Percentiles rank a stretch among this genome's conserved stretches.
Conservation (phyloP, 2,888 invertebrate genomes). For the Phoronis australis region DNA sequence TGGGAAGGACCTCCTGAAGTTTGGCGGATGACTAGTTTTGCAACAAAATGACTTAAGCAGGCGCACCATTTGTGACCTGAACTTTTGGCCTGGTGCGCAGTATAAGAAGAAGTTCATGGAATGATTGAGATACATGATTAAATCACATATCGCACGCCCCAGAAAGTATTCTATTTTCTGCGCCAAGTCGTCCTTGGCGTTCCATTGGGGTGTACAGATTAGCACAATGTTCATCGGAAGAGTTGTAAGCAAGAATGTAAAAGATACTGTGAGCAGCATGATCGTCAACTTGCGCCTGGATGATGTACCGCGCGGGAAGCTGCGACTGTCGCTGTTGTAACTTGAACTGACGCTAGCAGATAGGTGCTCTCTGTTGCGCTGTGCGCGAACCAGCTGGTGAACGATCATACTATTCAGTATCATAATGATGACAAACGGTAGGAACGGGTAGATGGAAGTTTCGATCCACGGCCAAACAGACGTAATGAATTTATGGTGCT, state of each 20-base stretch:
- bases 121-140: constrained; percentile 47
- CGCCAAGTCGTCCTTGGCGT: constrained; percentile 10
- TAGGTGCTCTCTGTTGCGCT: constrained; percentile 2
- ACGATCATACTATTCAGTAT: constrained; percentile 29
- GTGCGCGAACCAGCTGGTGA: constrained; percentile 13
- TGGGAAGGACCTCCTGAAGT: no score
- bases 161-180: constrained; percentile 20
- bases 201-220: constrained; percentile 17
- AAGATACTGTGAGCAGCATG: constrained; percentile 38
- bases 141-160: constrained; percentile 32
- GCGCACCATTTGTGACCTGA: constrained; percentile 28
- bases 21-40: no score
- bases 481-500: constrained; percentile 20
- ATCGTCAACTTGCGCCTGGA: constrained; percentile 26
- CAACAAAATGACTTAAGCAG: no score
- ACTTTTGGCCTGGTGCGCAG: constrained; percentile 37
- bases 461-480: constrained; percentile 46
- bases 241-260: constrained; percentile 43
- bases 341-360: background rate
- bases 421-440: constrained; percentile 39
- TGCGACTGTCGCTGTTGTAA: background rate
- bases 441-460: constrained; percentile 38
- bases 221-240: constrained; percentile 36
- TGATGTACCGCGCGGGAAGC: background rate
- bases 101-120: constrained; percentile 43